Base-by-base conservation (phyloP, 1,140 invertebrate genomes). In the Teleogryllus occipitalis region DNA sequence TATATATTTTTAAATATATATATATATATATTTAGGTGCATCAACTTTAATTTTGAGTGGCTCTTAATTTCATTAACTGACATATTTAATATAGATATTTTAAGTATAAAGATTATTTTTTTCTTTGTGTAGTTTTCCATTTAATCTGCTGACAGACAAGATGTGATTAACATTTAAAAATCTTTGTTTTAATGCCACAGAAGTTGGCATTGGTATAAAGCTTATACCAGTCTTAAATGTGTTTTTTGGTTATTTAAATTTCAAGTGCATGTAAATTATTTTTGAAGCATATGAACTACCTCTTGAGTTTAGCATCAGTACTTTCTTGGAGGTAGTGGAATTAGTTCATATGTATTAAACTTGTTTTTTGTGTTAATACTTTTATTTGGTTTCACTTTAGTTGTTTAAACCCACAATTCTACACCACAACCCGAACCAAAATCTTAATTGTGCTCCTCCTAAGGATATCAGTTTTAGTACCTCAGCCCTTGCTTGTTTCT, bases 111-210 rank as follows among this genome's bases (percentile, higher is more conserved):
- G 10, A 65, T 10, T 14, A 14, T 65, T 65, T 65, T 77, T 77
- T 54, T 77, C 46, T 77, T 77, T 48, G 47, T 77, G 76, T 77
- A 77, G 76, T 77, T 77, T 76, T 39, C 76, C 54, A 48, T 77
- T 77, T 77, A 77, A 54, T 77, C 76, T 22, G n/a, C 22, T 77
- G 76, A 77, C 76, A 54, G 21, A 77, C n/a, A 65, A 65, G 47
- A 78, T 78, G 78, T 78, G 78, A 73, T 78, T 78, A 78, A 78
- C 78, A 78, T 48, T 77, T 12, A n/a, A 14, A n/a, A 48, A 77
- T 77, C 74, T 39, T 75, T 77, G 48, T 77, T 77, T 77, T 54
- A 77, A 48, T 76, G 76, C 48, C 47, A 77, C 47, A 77, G 47
- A 48, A 27, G 21, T 47, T 48, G 73, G 47, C 78, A 22, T 75